phyloP scores from a whole-genome alignment of 2,113 vertebrate species.

The Drymodes brunneopygia region DNA sequence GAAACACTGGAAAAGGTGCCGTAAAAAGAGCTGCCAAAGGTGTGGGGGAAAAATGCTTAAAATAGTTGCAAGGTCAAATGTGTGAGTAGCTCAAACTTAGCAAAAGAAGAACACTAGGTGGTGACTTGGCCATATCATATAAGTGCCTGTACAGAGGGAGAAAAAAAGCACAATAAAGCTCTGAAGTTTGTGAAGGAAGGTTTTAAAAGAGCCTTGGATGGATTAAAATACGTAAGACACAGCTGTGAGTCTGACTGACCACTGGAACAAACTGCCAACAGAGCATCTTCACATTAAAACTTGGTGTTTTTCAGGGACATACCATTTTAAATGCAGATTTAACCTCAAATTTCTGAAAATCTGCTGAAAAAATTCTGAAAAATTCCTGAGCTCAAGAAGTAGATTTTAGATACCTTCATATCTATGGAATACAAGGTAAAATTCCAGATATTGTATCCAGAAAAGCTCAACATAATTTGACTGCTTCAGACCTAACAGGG shows the following conservation, averaged over 20 bases:
- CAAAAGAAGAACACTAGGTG: background rate
- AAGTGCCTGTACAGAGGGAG: background rate
- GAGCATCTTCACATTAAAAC: background rate
- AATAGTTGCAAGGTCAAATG: background rate
- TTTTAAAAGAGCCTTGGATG: background rate
- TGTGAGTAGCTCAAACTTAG: background rate
- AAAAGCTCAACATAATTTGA: background rate
- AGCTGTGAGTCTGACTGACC: background rate
- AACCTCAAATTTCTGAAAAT: background rate
- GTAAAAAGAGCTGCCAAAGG: background rate
- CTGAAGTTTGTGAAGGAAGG: background rate
- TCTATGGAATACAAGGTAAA: background rate
- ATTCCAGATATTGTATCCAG: background rate
- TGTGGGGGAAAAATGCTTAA: background rate
- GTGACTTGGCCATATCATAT: background rate
- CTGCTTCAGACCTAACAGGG: background rate
- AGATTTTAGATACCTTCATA: background rate
- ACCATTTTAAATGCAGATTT: background rate
- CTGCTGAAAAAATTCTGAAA: background rate
- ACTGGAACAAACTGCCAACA: background rate
- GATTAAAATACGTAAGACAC: background rate
- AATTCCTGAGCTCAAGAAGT: background rate
- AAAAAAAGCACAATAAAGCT: background rate
- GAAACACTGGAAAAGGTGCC: background rate
- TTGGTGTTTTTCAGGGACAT: background rate